phyloP scores from a whole-genome alignment of 2,113 vertebrate species.

The Ciconia boyciana region DNA sequence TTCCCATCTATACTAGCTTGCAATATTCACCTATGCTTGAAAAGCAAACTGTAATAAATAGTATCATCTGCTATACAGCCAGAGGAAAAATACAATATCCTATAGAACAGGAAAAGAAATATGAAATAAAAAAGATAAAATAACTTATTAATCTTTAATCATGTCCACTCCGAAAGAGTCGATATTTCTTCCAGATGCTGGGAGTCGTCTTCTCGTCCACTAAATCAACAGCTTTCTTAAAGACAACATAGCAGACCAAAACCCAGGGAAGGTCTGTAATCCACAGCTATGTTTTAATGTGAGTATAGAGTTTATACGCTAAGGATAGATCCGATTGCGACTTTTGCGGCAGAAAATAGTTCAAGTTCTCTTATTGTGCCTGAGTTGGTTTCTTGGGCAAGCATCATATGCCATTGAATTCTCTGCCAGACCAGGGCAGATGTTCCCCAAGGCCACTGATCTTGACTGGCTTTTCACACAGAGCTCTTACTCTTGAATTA shows the following conservation, averaged over 20 bases:
- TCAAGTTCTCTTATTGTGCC: not conserved
- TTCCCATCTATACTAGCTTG: not conserved
- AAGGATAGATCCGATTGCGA: not conserved
- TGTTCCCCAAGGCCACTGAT: rapidly evolving
- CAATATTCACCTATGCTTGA: not conserved
- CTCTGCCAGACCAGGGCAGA: not conserved
- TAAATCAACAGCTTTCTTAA: not conserved
- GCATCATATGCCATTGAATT: not conserved
- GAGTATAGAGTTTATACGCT: not conserved
- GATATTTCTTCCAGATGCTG: not conserved
- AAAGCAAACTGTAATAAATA: not conserved
- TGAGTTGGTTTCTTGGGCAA: not conserved
- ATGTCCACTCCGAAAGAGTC: not conserved
- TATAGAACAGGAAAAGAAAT: not conserved
- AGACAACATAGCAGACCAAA: not conserved
- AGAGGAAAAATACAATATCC: not conserved
- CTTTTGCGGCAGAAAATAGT: not conserved
- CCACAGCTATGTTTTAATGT: not conserved
- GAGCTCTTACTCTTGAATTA: not conserved
- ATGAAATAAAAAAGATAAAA: not conserved
- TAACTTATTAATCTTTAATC: not conserved
- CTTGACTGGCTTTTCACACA: not conserved
- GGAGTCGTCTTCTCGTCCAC: not conserved
- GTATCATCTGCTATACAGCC: not conserved
- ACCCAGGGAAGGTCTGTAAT: not conserved